phyloP scores from a whole-genome alignment of 2,797 vertebrate genomes.

The Graptemys geographica region DNA sequence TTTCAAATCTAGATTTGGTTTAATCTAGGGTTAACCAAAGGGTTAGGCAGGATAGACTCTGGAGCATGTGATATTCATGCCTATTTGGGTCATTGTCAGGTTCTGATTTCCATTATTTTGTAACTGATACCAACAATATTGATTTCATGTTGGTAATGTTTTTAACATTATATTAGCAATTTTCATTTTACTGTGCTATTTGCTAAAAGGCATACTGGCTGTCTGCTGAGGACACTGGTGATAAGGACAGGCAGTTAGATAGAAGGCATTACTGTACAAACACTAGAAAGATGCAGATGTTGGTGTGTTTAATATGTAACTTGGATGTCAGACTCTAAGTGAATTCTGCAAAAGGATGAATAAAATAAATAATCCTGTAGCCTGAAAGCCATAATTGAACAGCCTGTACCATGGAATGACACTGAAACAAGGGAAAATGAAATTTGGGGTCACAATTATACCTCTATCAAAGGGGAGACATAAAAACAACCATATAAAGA shows the following conservation, averaged over 20 bases:
- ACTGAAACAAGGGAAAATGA: neutral
- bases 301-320: neutral
- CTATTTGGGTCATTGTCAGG: neutral
- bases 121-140: neutral
- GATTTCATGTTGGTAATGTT: neutral
- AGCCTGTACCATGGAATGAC: neutral
- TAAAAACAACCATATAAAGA: neutral
- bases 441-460: neutral
- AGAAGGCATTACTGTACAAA: neutral
- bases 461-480: neutral
- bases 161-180: neutral
- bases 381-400: fast-evolving
- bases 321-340: neutral
- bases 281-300: conserved; percentile 14
- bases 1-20: neutral
- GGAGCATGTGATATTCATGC: neutral
- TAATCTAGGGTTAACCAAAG: neutral
- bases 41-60: neutral
- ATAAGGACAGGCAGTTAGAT: neutral
- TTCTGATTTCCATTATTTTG: neutral
- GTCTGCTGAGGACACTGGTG: neutral
- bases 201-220: neutral
- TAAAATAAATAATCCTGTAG: neutral
- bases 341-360: neutral
- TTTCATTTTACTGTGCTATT: neutral